Evolutionary conservation across 2,888 invertebrate genomes (phyloP).

Genomic region (Tetrapedia diversipes): DNA sequence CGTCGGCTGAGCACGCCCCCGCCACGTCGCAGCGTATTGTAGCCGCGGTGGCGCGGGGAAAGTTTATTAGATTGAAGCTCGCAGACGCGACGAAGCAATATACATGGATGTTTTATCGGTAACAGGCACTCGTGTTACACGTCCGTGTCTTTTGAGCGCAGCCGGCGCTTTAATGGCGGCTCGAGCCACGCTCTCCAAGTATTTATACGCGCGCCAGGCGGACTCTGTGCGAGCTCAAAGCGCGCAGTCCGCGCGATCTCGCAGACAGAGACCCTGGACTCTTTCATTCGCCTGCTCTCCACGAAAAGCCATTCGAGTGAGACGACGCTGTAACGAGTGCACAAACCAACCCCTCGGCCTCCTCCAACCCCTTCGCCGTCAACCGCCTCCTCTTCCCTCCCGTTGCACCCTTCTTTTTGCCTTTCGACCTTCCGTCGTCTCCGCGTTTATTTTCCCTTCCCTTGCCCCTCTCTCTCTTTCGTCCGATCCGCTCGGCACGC

Average conservation of each 20-base stretch:
- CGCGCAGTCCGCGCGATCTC: conserved; percentile 40
- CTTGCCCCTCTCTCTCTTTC: too few relatives aligned
- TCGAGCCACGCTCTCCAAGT: conserved; percentile 40
- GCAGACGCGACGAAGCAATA: conserved; percentile 48
- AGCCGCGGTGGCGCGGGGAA: conserved; percentile 8
- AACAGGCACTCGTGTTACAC: conserved; percentile 39
- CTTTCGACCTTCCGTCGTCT: conserved; percentile 18
- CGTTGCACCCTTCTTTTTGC: conserved; percentile 9
- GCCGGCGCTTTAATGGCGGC: conserved; percentile 42
- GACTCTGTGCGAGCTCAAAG: conserved; percentile 50
- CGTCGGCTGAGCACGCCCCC: background rate
- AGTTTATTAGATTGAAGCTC: conserved; percentile 46
- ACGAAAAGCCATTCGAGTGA: conserved; percentile 53
- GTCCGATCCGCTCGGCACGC: conserved; percentile 43
- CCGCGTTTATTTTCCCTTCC: conserved; percentile 43
- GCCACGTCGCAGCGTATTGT: conserved; percentile 5
- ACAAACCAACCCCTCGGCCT: conserved; percentile 40
- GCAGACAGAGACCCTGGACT: conserved; percentile 30
- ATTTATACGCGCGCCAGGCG: conserved; percentile 53
- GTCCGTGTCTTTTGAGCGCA: conserved; percentile 40
- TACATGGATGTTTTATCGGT: conserved; percentile 48
- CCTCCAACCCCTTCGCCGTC: background rate
- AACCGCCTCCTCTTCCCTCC: background rate
- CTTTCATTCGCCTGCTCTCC: conserved; percentile 58
- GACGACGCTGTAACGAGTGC: conserved; percentile 58